These are phyloP conservation scores for Canis aureus DNA, from an alignment of 2,113 vertebrate species.

Conservation along the genomic window DNA sequence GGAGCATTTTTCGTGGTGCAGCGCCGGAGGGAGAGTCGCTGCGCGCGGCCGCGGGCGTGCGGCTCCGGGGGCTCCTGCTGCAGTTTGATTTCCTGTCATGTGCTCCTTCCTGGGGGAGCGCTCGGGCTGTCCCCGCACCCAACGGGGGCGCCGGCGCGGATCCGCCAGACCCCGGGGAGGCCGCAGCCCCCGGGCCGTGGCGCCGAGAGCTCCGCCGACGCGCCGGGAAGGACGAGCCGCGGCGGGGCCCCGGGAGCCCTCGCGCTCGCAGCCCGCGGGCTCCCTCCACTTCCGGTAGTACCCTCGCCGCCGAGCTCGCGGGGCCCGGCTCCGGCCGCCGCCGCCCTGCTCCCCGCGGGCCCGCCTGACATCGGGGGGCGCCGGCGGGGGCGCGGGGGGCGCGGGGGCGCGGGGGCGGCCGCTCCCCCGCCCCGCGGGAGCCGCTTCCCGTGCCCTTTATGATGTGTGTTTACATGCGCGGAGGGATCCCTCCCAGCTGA, in stretches of 20 bases:
- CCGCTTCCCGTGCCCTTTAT: slow-evolving; percentile 76
- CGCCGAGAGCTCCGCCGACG: too few relatives aligned
- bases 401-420: neutral
- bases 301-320: neutral
- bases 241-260: too few relatives aligned
- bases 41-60: too few relatives aligned
- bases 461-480: slow-evolving; percentile 90
- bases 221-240: too few relatives aligned
- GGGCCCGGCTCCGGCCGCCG: neutral
- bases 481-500: slow-evolving; percentile 88
- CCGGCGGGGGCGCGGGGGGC: neutral
- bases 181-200: too few relatives aligned
- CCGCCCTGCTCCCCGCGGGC: neutral
- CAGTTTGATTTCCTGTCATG: neutral
- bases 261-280: neutral
- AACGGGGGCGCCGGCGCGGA: neutral
- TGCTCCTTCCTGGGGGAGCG: neutral
- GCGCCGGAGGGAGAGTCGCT: too few relatives aligned
- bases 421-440: neutral
- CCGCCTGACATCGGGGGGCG: neutral
- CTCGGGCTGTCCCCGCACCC: neutral
- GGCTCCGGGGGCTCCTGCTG: neutral
- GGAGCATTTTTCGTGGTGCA: neutral
- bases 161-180: too few relatives aligned
- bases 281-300: slow-evolving; percentile 53